A percentile compares a stretch with the other conserved stretches of the same genome.
Conservation (phyloP, 1,140 invertebrate species). For the Lineus longissimus region DNA sequence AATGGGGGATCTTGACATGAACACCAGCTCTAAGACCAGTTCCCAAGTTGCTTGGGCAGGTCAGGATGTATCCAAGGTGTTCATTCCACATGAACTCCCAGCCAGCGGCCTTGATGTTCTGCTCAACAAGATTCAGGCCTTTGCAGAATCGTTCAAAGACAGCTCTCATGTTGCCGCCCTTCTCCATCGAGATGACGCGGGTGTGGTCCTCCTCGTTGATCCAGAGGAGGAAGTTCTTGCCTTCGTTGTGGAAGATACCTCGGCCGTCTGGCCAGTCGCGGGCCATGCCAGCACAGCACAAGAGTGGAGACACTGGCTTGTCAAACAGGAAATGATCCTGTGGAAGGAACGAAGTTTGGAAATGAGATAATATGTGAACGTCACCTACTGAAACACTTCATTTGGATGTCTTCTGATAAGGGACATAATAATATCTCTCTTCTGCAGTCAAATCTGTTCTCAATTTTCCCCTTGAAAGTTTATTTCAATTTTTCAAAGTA, state of each 20-base stretch:
- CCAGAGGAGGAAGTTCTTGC: slow-evolving; percentile 97
- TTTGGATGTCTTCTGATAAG: too few species aligned
- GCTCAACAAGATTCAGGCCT: slow-evolving; percentile 6
- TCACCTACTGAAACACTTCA: not conserved
- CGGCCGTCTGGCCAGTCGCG: slow-evolving; percentile 21
- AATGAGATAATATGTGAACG: slow-evolving; percentile 7
- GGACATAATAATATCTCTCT: too few species aligned
- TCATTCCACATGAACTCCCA: slow-evolving; percentile 52
- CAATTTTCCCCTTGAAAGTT: too few species aligned
- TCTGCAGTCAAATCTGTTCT: too few species aligned
- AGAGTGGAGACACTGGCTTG: not conserved
- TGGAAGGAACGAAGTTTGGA: slow-evolving; percentile 1
- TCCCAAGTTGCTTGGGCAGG: slow-evolving; percentile 93
- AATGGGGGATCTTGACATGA: slow-evolving; percentile 87
- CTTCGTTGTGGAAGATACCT: slow-evolving; percentile 82
- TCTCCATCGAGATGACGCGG: slow-evolving; percentile 95
- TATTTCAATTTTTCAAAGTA: too few species aligned
- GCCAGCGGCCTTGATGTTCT: not conserved
- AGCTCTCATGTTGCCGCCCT: slow-evolving; percentile 78
- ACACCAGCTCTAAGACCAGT: slow-evolving; percentile 93
- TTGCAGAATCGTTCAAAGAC: slow-evolving; percentile 75
- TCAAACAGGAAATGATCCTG: slow-evolving; percentile 11
- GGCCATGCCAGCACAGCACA: slow-evolving; percentile 3
- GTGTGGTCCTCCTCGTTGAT: slow-evolving; percentile 98
- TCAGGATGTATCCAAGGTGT: slow-evolving; percentile 89